Percentiles rank a stretch among this genome's conserved stretches.
Evolutionary conservation across 2,797 vertebrate genomes (phyloP).

Genomic region (Epinephelus awoara): DNA sequence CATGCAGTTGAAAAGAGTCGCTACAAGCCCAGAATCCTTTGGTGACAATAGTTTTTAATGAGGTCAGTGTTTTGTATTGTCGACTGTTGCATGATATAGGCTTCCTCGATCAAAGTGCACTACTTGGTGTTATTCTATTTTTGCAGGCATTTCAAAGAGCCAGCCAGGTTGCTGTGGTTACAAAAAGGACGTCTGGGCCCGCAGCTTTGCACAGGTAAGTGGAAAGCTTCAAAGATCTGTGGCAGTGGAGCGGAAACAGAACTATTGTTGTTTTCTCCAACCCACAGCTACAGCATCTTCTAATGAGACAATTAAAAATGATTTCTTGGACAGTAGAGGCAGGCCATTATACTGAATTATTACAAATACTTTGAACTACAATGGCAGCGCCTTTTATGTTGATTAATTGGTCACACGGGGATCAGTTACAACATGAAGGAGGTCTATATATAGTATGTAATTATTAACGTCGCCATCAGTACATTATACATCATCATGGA

Average conservation of each 20-base stretch:
- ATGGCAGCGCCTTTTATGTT: slow-evolving; percentile 69
- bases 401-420: slow-evolving; percentile 83
- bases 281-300: slow-evolving; percentile 61
- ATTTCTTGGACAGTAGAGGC: slow-evolving; percentile 79
- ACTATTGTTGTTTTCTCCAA: slow-evolving; percentile 77
- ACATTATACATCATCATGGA: slow-evolving; percentile 47
- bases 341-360: slow-evolving; percentile 77
- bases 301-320: slow-evolving; percentile 85
- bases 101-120: slow-evolving; percentile 71
- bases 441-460: slow-evolving; percentile 71
- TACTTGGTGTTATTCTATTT: slow-evolving; percentile 74
- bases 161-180: slow-evolving; percentile 78
- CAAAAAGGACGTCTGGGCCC: slow-evolving; percentile 70
- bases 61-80: slow-evolving; percentile 73
- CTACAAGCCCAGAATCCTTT: slow-evolving; percentile 59
- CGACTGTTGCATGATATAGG: slow-evolving; percentile 56
- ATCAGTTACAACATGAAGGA: slow-evolving; percentile 71
- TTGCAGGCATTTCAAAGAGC: slow-evolving; percentile 80
- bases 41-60: slow-evolving; percentile 71
- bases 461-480: slow-evolving; percentile 63
- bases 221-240: slow-evolving; percentile 78
- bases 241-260: slow-evolving; percentile 58
- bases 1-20: slow-evolving; percentile 55
- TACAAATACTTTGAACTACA: slow-evolving; percentile 79
- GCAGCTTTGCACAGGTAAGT: slow-evolving; percentile 76